These are phyloP conservation scores for Drosophila ironensis DNA, from an alignment of 1,140 invertebrate genomes.

Conservation along the genomic window DNA sequence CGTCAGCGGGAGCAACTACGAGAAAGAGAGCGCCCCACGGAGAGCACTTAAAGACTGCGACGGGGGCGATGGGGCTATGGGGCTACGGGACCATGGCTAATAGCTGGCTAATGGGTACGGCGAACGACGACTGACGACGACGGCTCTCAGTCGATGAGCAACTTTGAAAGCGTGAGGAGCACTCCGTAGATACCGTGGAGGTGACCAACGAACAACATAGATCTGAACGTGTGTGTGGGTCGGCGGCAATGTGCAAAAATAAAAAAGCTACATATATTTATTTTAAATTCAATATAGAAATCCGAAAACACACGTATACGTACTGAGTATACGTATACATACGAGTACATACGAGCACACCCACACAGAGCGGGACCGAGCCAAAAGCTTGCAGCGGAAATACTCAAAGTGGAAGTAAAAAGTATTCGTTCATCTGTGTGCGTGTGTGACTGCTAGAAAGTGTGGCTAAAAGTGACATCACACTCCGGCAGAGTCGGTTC, in stretches of 20 bases:
- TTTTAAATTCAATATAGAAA: conserved; percentile 73
- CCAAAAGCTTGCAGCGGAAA: conserved; percentile 60
- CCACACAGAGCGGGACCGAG: conserved; percentile 11
- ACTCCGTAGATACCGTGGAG: conserved; percentile 44
- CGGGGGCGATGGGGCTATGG: conserved; percentile 7
- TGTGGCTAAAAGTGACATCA: conserved; percentile 72
- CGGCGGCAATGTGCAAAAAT: conserved; percentile 75
- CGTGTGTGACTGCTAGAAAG: conserved; percentile 54
- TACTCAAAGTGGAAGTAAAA: conserved; percentile 56
- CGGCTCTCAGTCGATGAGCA: conserved; percentile 65
- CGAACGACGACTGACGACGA: conserved; percentile 22
- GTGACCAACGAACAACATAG: conserved; percentile 25
- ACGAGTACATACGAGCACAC: conserved; percentile 37
- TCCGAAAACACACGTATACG: conserved; percentile 40
- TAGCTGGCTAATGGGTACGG: conserved; percentile 5
- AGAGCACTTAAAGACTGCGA: conserved; percentile 3
- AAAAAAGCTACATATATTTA: conserved; percentile 79
- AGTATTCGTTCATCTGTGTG: conserved; percentile 22
- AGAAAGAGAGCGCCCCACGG: not conserved
- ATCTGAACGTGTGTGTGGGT: conserved; percentile 23
- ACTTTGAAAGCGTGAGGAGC: conserved; percentile 62
- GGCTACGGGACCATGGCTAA: conserved; percentile 1
- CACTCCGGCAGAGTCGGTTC: conserved; percentile 37
- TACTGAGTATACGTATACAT: conserved; percentile 27
- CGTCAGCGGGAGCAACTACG: not conserved